phyloP scores from a whole-genome alignment of 1,140 invertebrate species.

The Thereuonema tuberculata region DNA sequence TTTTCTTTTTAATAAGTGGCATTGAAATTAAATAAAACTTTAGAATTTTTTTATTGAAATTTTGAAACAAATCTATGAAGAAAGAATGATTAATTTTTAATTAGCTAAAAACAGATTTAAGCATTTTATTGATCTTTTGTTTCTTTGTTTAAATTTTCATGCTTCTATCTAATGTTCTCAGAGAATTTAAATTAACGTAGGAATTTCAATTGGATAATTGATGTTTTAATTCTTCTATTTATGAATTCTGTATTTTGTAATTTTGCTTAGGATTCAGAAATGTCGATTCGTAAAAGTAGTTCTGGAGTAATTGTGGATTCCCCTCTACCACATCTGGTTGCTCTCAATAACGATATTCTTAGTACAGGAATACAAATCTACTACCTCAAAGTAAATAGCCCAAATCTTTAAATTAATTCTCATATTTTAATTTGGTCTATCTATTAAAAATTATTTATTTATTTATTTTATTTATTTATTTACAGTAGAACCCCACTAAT shows the following conservation, averaged over 20 bases:
- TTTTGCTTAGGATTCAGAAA: background rate
- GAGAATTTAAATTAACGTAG: too few relatives aligned
- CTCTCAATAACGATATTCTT: background rate
- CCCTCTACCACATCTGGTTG: background rate
- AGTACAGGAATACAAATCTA: constrained; percentile 3
- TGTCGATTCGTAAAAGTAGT: background rate
- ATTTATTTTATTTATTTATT: too few relatives aligned
- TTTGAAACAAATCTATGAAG: background rate
- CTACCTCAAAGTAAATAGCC: background rate
- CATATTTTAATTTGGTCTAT: too few relatives aligned
- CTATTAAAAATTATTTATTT: too few relatives aligned
- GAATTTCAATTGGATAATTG: background rate
- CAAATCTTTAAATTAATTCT: too few relatives aligned
- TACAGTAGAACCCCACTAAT: too few relatives aligned
- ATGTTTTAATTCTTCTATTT: background rate
- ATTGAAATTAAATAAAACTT: background rate
- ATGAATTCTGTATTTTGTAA: background rate
- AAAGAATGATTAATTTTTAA: background rate
- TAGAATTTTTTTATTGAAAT: background rate
- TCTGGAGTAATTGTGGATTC: background rate
- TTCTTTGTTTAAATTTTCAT: too few relatives aligned
- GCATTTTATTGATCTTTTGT: background rate
- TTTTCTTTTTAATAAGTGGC: background rate
- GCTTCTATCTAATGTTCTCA: too few relatives aligned
- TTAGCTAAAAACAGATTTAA: background rate